Base-by-base conservation (phyloP, 2,797 vertebrate genomes). In the Alectoris magna region DNA sequence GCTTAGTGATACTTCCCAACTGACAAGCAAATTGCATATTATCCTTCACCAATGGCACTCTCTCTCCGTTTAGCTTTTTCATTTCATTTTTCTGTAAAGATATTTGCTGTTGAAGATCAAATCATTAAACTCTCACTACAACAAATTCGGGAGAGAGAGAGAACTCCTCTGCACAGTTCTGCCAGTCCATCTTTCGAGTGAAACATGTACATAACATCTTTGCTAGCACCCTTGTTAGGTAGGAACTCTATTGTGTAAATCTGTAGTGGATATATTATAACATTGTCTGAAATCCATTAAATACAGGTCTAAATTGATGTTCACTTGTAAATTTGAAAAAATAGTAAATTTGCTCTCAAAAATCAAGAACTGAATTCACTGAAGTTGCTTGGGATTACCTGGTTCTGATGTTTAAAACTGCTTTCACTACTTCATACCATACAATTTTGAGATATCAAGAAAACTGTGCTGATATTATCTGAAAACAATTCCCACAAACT, bases 81-180 rank as follows among this genome's bases (percentile, higher is more conserved):
- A 51, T 76, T 89, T 69, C 43, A 1, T 75, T 75, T 78, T 14
- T 5, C 7, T 3, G 2, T 70, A 27, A 79, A 79, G 11, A 4
- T 72, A 24, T 23, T 78, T 21, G 21, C 2, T 55, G 16, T 60
- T 79, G 53, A 64, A 3, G 58, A 10, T 64, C 9, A 18, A 29
- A 70, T 3, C 44, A 74, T 24, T 77, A 58, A 79, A 13, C 4
- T 62, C 3, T 13, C 8, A 3, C 62, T 75, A 44, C n/a, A 27
- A 17, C 4, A 5, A 29, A 41, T 14, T 58, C 7, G 0, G 41
- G 55, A 44, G 48, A 58, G 58, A 12, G 38, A 69, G 9, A n/a
- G 79, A 83, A 36, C 4, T 49, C 16, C 21, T 78, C 26, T 78
- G 53, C 39, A 39, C 23, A 62, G 7, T 34, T 75, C n/a, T 87